Conservation (phyloP, 2,888 invertebrate species). For the Zygaena filipendulae region DNA sequence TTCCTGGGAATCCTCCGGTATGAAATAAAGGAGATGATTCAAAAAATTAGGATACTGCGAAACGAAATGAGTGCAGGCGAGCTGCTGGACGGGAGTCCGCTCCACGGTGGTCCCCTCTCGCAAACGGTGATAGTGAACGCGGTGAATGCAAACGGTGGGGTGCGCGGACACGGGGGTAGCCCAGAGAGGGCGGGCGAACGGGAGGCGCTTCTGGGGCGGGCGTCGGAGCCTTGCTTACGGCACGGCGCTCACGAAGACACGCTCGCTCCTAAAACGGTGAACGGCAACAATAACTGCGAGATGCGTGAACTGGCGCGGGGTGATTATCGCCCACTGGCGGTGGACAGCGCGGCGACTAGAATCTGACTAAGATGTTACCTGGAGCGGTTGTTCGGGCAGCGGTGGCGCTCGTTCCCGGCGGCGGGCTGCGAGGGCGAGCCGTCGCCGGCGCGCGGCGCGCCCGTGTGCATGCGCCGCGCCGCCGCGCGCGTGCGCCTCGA, state of each 20-base stretch:
- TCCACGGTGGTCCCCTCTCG: conserved; percentile 57
- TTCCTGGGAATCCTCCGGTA: conserved; percentile 88
- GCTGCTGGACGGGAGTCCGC: conserved; percentile 50
- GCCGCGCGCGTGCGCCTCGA: conserved; percentile 51
- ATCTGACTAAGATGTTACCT: conserved; percentile 83
- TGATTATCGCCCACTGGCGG: conserved; percentile 61
- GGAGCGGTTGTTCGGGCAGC: conserved; percentile 75
- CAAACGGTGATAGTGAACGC: conserved; percentile 62
- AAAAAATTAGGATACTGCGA: conserved; percentile 85
- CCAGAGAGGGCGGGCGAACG: conserved; percentile 68
- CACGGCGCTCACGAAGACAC: conserved; percentile 53
- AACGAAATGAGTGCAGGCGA: conserved; percentile 71
- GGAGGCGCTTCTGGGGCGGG: conserved; percentile 64
- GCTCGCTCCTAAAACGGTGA: conserved; percentile 71
- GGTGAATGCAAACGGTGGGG: conserved; percentile 68
- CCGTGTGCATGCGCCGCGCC: conserved; percentile 25
- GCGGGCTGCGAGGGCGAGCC: conserved; percentile 48
- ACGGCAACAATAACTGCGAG: conserved; percentile 84
- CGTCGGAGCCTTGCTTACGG: conserved; percentile 54
- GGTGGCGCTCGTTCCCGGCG: conserved; percentile 62
- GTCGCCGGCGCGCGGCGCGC: conserved; percentile 29
- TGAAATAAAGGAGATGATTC: conserved; percentile 92
- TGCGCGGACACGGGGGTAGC: conserved; percentile 65
- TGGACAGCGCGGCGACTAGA: conserved; percentile 66
- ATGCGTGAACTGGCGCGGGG: conserved; percentile 76